Base-by-base conservation (phyloP, 2,113 vertebrate genomes). In the Fregetta grallaria region DNA sequence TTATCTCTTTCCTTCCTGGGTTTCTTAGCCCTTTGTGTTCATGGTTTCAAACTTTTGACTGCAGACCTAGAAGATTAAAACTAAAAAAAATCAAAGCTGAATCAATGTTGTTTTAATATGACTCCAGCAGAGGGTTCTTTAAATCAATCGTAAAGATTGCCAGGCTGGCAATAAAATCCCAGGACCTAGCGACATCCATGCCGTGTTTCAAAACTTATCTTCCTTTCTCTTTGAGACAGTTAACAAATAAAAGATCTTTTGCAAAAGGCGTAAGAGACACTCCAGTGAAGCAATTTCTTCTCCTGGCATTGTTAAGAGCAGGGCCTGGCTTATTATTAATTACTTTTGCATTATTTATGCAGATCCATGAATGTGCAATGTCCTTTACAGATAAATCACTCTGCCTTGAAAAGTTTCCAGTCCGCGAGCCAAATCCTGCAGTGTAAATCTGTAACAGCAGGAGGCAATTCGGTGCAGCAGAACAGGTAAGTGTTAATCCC, bases 331-430 rank as follows among this genome's bases (percentile, higher is more conserved):
- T 96, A 88, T 97, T 94, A 96, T 96, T 94, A 96, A 96, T 93
- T 88, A 93, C 84, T 93, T 87, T 56, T 95, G 85, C 90, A 94
- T 97, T 94, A 94, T 96, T 96, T 88, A 95, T 95, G 71, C 67
- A 38, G 85, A 38, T 38, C 92, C 5, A 8, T 91, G 85, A 96
- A 93, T 88, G 91, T 81, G 84, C 73, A 91, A 86, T 81, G 92
- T 61, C 78, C 66, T 92, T 87, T 82, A 52, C 36, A 73, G 90
- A 93, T 92, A 88, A 96, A 96, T 86, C 78, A 88, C 36, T 45
- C 74, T 62, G 74, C 74, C 78, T 91, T 82, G 92, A 70, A 25
- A 92, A 90, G 90, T 94, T 95, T 92, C 94, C 85, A 95, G 77
- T 9, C 34, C 44, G 47, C 0, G 3, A 75, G 81, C 66, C 85